Conservation (phyloP, 2,888 invertebrate genomes). For the Nyleta sp. region DNA sequence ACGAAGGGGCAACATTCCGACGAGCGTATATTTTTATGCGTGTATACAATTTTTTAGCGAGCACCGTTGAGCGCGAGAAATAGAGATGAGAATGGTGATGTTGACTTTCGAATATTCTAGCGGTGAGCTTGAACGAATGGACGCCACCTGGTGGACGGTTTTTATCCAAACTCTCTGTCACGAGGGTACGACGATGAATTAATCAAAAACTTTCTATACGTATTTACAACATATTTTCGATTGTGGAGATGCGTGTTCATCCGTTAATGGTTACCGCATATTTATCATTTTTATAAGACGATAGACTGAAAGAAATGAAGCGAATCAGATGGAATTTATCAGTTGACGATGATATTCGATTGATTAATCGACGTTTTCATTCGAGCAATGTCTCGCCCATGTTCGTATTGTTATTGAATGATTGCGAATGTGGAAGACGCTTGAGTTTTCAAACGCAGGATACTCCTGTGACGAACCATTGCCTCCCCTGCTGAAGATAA, state of each 20-base stretch:
- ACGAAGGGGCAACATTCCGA: conserved; percentile 10
- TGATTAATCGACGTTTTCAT: too few species aligned
- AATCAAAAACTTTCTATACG: conserved; percentile 43
- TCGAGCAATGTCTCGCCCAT: too few species aligned
- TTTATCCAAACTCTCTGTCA: conserved; percentile 16
- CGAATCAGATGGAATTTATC: too few species aligned
- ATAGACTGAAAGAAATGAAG: conserved; percentile 19
- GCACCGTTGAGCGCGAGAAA: neutral
- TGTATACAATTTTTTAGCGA: conserved; percentile 48
- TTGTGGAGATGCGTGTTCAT: conserved; percentile 6
- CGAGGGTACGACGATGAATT: neutral
- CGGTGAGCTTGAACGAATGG: conserved; percentile 9
- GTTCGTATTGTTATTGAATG: too few species aligned
- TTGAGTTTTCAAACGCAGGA: too few species aligned
- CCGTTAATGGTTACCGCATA: conserved; percentile 15
- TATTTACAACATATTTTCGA: conserved; percentile 20
- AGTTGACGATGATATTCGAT: too few species aligned
- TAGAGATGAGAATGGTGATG: too few species aligned
- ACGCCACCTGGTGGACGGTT: conserved; percentile 2
- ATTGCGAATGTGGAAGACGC: too few species aligned
- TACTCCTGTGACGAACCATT: too few species aligned
- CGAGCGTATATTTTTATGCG: conserved; percentile 51
- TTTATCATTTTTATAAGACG: conserved; percentile 39
- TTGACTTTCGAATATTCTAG: conserved; percentile 6
- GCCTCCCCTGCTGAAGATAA: too few species aligned